These are phyloP conservation scores for Holothuria scabra DNA, from an alignment of 53 echinoderm and acorn worm species.

Conservation along the genomic window DNA sequence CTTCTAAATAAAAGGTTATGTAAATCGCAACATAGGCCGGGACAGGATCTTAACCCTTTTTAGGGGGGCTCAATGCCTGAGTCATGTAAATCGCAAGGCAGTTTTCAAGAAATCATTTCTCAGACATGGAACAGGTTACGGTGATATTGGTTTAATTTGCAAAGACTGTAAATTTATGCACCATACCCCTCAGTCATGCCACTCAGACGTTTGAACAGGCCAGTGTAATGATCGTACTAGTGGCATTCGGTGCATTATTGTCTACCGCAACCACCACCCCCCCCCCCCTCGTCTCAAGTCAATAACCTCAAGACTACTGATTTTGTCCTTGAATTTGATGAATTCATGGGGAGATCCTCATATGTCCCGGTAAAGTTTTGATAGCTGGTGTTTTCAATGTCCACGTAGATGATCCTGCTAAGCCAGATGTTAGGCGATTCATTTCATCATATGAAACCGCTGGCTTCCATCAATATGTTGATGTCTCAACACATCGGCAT, in stretches of 20 bases:
- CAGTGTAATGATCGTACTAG: constrained; percentile 7
- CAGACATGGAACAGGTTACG: not conserved
- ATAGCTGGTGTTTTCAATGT: constrained; percentile 36
- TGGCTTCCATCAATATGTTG: constrained; percentile 17
- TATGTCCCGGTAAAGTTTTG: not conserved
- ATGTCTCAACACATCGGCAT: constrained; percentile 16
- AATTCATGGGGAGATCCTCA: not conserved
- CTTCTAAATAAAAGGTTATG: too few species aligned
- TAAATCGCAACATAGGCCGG: too few species aligned
- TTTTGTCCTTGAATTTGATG: constrained; percentile 26
- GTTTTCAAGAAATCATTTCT: too few species aligned
- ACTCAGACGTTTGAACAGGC: constrained; percentile 12
- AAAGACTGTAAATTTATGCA: constrained; percentile 16
- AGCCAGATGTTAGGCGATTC: not conserved
- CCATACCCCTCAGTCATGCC: not conserved
- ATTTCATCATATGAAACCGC: constrained; percentile 16
- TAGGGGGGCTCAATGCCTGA: too few species aligned
- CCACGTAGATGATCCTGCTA: not conserved
- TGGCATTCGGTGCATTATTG: not conserved
- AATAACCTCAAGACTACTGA: too few species aligned
- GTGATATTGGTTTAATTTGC: constrained; percentile 48
- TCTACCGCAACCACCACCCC: too few species aligned
- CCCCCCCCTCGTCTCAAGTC: too few species aligned
- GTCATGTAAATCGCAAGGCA: too few species aligned
- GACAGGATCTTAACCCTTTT: too few species aligned